These are phyloP conservation scores for Drosophila jambulina DNA, from an alignment of 1,140 invertebrate species.

Conservation along the genomic window DNA sequence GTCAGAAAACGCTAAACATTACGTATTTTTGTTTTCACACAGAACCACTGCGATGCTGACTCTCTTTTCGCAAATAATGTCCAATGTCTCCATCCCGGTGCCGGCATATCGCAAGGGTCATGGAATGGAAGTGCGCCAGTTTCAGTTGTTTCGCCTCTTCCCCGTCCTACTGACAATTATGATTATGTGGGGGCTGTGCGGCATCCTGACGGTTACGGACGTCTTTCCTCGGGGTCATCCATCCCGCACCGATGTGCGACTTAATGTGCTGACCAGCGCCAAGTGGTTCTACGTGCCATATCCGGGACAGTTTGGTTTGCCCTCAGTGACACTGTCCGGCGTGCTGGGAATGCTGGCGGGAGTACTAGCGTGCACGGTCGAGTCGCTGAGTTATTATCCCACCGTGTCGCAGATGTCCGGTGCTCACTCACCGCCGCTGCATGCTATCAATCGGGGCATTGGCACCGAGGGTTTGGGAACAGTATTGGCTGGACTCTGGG, in stretches of 20 bases:
- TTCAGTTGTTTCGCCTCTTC: conserved; percentile 92
- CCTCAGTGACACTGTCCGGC: conserved; percentile 88
- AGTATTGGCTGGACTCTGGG: conserved; percentile 92
- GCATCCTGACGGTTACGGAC: conserved; percentile 90
- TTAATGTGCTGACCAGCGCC: conserved; percentile 90
- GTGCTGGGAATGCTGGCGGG: conserved; percentile 94
- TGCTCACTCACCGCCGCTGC: conserved; percentile 92
- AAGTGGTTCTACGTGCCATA: conserved; percentile 95
- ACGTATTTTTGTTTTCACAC: conserved; percentile 21
- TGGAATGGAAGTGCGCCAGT: conserved; percentile 88
- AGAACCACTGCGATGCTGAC: conserved; percentile 93
- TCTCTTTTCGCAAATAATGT: conserved; percentile 93
- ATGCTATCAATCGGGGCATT: conserved; percentile 95
- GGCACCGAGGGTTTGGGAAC: conserved; percentile 94
- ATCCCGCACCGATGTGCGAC: conserved; percentile 92
- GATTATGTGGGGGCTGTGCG: conserved; percentile 92
- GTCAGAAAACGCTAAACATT: not conserved
- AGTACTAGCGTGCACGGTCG: conserved; percentile 93
- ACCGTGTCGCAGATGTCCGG: conserved; percentile 93
- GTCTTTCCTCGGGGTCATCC: conserved; percentile 89
- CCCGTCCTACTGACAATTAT: conserved; percentile 93
- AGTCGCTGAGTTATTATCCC: conserved; percentile 95
- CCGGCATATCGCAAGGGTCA: conserved; percentile 87
- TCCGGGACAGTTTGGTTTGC: conserved; percentile 95
- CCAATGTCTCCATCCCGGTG: conserved; percentile 89